Evolutionary conservation across 2,113 vertebrate genomes (phyloP).

Genomic region (Entelurus aequoreus): DNA sequence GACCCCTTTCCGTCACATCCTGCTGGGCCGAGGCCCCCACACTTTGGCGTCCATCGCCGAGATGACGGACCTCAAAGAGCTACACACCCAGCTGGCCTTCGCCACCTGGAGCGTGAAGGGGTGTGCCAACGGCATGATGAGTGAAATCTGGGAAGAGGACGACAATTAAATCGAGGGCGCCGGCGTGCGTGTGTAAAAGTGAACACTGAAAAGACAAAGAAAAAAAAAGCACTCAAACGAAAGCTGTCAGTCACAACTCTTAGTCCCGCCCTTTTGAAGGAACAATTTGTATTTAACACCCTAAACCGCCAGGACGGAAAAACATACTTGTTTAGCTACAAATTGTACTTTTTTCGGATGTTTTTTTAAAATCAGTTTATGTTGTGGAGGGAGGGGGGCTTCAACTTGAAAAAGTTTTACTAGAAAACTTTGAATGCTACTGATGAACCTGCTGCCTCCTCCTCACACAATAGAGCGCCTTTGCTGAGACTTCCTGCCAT

Average conservation of each 20-base stretch:
- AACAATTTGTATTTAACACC: not conserved
- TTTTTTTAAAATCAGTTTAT: not conserved
- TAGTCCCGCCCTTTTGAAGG: not conserved
- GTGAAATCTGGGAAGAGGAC: constrained; percentile 81
- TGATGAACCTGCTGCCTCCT: constrained; percentile 6
- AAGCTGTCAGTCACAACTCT: constrained; percentile 21
- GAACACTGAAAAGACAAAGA: not conserved
- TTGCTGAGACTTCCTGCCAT: constrained; percentile 32
- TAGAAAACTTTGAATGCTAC: constrained; percentile 15
- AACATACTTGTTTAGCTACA: not conserved
- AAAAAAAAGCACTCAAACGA: constrained; percentile 24
- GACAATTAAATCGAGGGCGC: constrained; percentile 74
- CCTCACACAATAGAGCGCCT: constrained; percentile 5
- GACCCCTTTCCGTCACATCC: constrained; percentile 84
- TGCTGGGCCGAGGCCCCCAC: constrained; percentile 81
- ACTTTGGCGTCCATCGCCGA: constrained; percentile 76
- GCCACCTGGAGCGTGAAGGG: constrained; percentile 88
- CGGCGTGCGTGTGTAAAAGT: not conserved
- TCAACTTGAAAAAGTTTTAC: not conserved
- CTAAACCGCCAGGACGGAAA: not conserved
- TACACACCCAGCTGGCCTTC: constrained; percentile 82
- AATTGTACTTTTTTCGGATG: not conserved
- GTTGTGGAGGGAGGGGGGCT: not conserved
- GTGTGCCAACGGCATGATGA: constrained; percentile 79
- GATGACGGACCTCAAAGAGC: constrained; percentile 49